Evolutionary conservation across 53 echinoderm and acorn worm species (phyloP), one percentile per base, ranked within the genome.

Genomic region (Mesocentrotus franciscanus): DNA sequence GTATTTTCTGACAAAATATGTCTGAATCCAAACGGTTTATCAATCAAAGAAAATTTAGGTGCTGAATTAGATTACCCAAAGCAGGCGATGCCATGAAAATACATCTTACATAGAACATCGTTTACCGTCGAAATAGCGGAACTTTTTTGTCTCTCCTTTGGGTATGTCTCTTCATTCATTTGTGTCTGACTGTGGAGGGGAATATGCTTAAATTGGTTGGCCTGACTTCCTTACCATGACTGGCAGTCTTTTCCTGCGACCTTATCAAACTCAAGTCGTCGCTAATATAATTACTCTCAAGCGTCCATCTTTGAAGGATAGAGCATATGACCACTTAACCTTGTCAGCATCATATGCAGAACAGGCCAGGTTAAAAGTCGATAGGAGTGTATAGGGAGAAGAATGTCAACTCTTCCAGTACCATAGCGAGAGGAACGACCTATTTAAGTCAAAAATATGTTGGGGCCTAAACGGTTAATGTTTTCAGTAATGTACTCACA

Each of bases 161-260:
- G 27, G 76, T 76, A 4, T 76, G 33, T 76, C 76, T 76, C 76
- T 9, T 76, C 76, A 76, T 76, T 76, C 14, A 11, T 76, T 76
- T 76, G 76, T 76, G 32, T 10, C 76, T 76, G 76, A 12, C 13
- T 76, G 1, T 10, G 13, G 33, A 76, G 76, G 30, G 29, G 76
- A 76, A 76, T 76, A 33, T 76, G 13, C 76, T 76, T 1, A 30
- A 76, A 76, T 76, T 13, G 27, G 29, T 76, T 33, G 76, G 76
- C 33, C 33, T 33, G 76, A 76, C 33, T 76, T 76, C 64, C 33
- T 32, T 14, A 76, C 27, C 30, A 33, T 76, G 76, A 76, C 76
- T 76, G 76, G 76, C 76, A 76, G 76, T 76, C 76, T 76, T 76
- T 76, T 76, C 76, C 76, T 76, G 76, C 76, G 76, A 76, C 76